Evolutionary conservation across 1,140 invertebrate genomes (phyloP), one percentile per base, ranked within the genome.

Genomic region (Solen grandis): DNA sequence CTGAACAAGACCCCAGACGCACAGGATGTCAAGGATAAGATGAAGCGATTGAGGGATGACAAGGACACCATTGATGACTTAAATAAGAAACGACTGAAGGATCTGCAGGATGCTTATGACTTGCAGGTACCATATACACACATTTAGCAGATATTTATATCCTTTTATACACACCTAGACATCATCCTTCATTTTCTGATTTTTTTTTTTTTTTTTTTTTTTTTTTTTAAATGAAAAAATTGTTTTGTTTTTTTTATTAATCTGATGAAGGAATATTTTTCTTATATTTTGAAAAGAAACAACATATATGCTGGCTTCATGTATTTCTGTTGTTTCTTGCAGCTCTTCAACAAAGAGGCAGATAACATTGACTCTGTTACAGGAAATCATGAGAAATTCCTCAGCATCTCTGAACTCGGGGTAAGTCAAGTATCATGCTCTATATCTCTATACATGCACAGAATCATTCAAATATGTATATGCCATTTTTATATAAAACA

Each of bases 311-410:
- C n/a, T n/a, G n/a, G n/a, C n/a, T n/a, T n/a, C n/a, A n/a, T n/a
- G n/a, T 65, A 19, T n/a, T 76, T 46, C 19, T 57, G 27, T n/a
- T 66, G 70, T 70, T 16, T 38, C 94, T 97, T 65, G 97, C 99
- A 94, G 97, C 97, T 96, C 77, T 99, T 99, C 92, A 99, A 98
- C 91, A 95, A 97, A 68, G 98, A 99, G 93, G 98, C 98, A 0
- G 98, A 99, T 92, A 97, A 98, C 89, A 98, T 99, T 79, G 98
- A 99, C 93, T 97, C 98, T 0, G 96, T 97, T 4, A 98, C 96
- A 46, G 97, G 97, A 66, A 96, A 96, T 50, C 98, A 99, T 90
- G 96, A 98, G 90, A 96, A 97, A 0, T 99, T 98, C 92, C 93
- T 99, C 14, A 97, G 99, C 84, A 97, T 96, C 92, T 95, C 94